A percentile compares a stretch with the other conserved stretches of the same genome.
phyloP scores from a whole-genome alignment of 2,888 invertebrate genomes.

The Mallateleia sp. region DNA sequence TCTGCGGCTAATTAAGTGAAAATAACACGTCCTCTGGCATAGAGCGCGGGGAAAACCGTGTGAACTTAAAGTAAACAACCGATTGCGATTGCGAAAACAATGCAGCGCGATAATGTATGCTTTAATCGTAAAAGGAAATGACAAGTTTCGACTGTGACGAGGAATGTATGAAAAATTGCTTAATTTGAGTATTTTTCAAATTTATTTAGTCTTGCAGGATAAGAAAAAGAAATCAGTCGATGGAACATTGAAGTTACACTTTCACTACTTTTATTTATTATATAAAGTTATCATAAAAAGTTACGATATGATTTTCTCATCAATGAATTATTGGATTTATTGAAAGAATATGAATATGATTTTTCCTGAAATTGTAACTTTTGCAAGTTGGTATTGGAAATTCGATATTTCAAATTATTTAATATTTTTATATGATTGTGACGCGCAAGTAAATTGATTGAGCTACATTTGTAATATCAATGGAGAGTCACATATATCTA shows the following conservation, averaged over 20 bases:
- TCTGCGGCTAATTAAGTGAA: slow-evolving; percentile 58
- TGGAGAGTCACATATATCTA: no score
- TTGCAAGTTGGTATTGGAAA: no score
- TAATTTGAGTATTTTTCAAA: not conserved
- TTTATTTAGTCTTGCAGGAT: not conserved
- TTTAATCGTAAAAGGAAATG: slow-evolving; percentile 54
- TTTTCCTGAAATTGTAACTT: no score
- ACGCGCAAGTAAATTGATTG: no score
- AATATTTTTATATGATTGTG: no score
- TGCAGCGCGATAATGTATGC: slow-evolving; percentile 38
- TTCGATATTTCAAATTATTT: no score
- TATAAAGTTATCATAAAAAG: no score
- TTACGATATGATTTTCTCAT: no score
- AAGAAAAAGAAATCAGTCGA: not conserved
- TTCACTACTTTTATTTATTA: no score
- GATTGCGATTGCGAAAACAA: slow-evolving; percentile 57
- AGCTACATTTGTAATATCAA: no score
- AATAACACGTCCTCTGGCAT: slow-evolving; percentile 30
- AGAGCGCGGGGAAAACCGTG: slow-evolving; percentile 23
- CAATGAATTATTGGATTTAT: no score
- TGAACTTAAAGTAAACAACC: slow-evolving; percentile 36
- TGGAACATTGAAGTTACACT: not conserved
- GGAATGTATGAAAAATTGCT: slow-evolving; percentile 6
- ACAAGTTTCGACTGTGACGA: slow-evolving; percentile 31
- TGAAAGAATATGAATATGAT: no score